These are phyloP conservation scores for Rhyacophila evoluta DNA, from an alignment of 2,888 invertebrate genomes.

Conservation along the genomic window DNA sequence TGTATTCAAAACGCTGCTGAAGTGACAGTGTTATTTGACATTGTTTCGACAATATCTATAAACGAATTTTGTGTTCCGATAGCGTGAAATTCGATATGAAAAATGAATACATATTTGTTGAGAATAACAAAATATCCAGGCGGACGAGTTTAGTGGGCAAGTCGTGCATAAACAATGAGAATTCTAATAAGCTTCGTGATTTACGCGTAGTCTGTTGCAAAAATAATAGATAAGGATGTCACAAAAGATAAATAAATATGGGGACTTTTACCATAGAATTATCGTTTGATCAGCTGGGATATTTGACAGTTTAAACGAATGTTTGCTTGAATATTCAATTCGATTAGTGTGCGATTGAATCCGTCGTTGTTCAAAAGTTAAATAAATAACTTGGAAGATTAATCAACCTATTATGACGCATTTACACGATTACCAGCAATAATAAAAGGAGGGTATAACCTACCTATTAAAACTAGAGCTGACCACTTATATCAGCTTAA, in stretches of 20 bases:
- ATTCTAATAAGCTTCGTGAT: not conserved
- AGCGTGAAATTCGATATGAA: slow-evolving; percentile 42
- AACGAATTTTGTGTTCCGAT: not conserved
- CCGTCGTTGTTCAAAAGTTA: not conserved
- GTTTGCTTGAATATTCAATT: not conserved
- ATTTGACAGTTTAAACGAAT: slow-evolving; percentile 35
- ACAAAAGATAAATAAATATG: slow-evolving; percentile 40
- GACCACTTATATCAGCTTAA: slow-evolving; percentile 66
- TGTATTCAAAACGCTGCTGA: not conserved
- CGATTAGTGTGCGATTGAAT: not conserved
- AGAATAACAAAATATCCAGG: not conserved
- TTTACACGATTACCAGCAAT: slow-evolving; percentile 67
- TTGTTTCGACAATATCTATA: not conserved
- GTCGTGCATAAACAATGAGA: not conserved
- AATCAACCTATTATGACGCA: slow-evolving; percentile 68
- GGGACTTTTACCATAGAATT: slow-evolving; percentile 37
- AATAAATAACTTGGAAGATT: slow-evolving; percentile 40
- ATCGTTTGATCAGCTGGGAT: slow-evolving; percentile 40
- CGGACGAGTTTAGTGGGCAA: not conserved
- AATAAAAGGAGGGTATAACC: slow-evolving; percentile 63
- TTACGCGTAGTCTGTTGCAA: slow-evolving; percentile 1
- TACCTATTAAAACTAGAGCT: slow-evolving; percentile 69
- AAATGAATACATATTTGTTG: not conserved
- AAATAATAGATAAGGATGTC: slow-evolving; percentile 24
- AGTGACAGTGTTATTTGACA: not conserved